A percentile compares a stretch with the other conserved stretches of the same genome.
These are phyloP conservation scores for Drosophila rubida DNA, from an alignment of 2,888 invertebrate species.

Conservation along the genomic window DNA sequence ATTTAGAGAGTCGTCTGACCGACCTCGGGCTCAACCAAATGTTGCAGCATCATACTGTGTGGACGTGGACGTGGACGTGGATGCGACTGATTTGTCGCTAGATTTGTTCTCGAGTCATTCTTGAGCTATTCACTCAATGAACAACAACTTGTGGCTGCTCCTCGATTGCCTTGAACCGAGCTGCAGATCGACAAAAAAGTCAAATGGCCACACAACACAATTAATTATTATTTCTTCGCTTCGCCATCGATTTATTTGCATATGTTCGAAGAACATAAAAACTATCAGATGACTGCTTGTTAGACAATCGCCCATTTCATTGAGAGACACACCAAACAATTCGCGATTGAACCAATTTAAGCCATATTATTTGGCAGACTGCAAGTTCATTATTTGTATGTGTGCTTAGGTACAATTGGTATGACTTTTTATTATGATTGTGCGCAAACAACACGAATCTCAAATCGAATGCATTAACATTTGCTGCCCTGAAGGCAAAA, in stretches of 20 bases:
- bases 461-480: constrained; percentile 25
- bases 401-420: constrained; percentile 9
- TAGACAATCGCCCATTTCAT: not conserved
- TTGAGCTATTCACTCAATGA: constrained; percentile 23
- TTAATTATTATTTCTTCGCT: constrained; percentile 34
- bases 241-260: constrained; percentile 23
- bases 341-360: not conserved
- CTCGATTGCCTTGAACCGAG: constrained; percentile 65
- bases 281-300: not conserved
- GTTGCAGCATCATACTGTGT: constrained; percentile 49
- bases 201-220: constrained; percentile 22
- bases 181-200: constrained; percentile 35
- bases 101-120: constrained; percentile 33
- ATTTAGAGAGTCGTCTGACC: constrained; percentile 12
- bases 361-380: not conserved
- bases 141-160: constrained; percentile 28
- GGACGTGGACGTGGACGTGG: constrained; percentile 13
- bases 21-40: constrained; percentile 50
- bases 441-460: not conserved
- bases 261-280: constrained; percentile 22
- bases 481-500: constrained; percentile 10
- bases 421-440: constrained; percentile 9
- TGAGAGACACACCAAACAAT: not conserved
- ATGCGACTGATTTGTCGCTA: constrained; percentile 42
- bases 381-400: not conserved